Percentiles rank a stretch among this genome's conserved stretches.
These are phyloP conservation scores for Magallana gigas DNA, from an alignment of 1,140 invertebrate species.

Conservation along the genomic window DNA sequence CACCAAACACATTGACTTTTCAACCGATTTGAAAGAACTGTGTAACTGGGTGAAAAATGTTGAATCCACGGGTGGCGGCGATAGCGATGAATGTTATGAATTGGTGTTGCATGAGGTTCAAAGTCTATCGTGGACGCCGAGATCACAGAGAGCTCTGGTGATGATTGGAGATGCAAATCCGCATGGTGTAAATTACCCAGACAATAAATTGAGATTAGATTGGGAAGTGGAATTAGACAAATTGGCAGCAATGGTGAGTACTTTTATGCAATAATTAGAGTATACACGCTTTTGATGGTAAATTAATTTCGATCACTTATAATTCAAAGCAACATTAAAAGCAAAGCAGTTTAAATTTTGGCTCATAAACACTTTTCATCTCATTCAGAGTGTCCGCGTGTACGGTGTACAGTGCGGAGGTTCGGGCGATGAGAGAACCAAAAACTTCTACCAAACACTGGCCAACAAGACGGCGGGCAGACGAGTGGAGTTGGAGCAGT, in stretches of 20 bases:
- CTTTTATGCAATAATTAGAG: no score
- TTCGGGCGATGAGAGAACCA: slow-evolving; percentile 4
- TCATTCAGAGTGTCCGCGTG: slow-evolving; percentile 59
- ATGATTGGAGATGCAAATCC: slow-evolving; percentile 56
- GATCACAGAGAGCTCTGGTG: slow-evolving; percentile 38
- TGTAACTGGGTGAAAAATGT: slow-evolving; percentile 66
- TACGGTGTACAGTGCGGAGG: slow-evolving; percentile 59
- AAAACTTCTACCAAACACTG: slow-evolving; percentile 58
- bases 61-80: slow-evolving; percentile 59
- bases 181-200: slow-evolving; percentile 62
- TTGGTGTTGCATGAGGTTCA: slow-evolving; percentile 69
- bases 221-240: slow-evolving; percentile 67
- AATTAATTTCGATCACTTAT: no score
- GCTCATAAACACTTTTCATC: background rate
- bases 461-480: slow-evolving; percentile 57
- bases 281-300: background rate
- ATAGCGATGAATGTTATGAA: slow-evolving; percentile 71
- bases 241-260: slow-evolving; percentile 54
- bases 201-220: slow-evolving; percentile 67
- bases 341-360: no score
- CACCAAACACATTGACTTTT: slow-evolving; percentile 69
- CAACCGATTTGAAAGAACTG: slow-evolving; percentile 56
- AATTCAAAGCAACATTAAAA: no score
- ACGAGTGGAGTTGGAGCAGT: slow-evolving; percentile 57
- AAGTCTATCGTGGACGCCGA: slow-evolving; percentile 67